Conservation (phyloP, 1,140 invertebrate species). For the Spodoptera litura region DNA sequence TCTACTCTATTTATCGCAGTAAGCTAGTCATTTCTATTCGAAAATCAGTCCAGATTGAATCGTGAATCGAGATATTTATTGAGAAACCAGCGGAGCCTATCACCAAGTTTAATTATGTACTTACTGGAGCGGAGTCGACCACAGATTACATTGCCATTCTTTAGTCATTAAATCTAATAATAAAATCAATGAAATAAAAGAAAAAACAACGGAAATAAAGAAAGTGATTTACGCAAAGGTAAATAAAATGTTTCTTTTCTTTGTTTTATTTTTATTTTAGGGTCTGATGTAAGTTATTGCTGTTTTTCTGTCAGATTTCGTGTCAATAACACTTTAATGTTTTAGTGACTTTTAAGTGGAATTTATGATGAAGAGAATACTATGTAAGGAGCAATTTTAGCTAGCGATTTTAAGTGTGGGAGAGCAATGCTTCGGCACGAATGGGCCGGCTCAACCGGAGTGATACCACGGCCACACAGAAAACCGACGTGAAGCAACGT, state of each 20-base stretch:
- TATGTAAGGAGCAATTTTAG: too few species aligned
- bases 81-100: slow-evolving; percentile 28
- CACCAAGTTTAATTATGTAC: slow-evolving; percentile 38
- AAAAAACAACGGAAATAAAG: slow-evolving; percentile 11
- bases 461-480: too few species aligned
- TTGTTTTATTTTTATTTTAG: not conserved
- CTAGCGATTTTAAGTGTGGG: too few species aligned
- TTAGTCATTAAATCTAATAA: slow-evolving; percentile 40
- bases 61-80: not conserved
- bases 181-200: not conserved
- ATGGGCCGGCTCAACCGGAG: too few species aligned
- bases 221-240: slow-evolving; percentile 38
- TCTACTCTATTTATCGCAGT: too few species aligned
- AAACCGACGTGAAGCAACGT: too few species aligned
- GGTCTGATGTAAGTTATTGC: not conserved
- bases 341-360: too few species aligned
- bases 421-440: too few species aligned
- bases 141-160: slow-evolving; percentile 20
- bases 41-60: not conserved
- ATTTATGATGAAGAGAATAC: too few species aligned
- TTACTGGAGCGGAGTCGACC: slow-evolving; percentile 34
- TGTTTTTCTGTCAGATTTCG: too few species aligned
- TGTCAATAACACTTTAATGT: too few species aligned
- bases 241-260: not conserved
- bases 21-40: too few species aligned